These are phyloP conservation scores for Biston stratarius DNA, from an alignment of 2,888 invertebrate genomes.

Conservation along the genomic window DNA sequence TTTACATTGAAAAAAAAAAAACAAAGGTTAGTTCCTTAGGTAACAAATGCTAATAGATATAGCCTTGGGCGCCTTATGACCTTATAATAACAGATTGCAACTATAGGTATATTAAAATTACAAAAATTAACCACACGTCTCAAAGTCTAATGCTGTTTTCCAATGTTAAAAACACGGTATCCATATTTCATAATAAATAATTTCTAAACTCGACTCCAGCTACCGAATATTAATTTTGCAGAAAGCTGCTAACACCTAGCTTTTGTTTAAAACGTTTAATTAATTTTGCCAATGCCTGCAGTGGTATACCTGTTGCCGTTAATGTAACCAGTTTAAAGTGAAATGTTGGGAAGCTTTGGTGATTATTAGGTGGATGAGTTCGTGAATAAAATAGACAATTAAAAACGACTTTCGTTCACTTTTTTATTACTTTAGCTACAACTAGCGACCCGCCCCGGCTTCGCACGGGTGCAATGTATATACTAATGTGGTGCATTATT, in stretches of 20 bases:
- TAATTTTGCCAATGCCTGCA: conserved; percentile 49
- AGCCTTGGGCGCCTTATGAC: no score
- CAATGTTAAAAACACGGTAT: conserved; percentile 10
- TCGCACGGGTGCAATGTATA: no score
- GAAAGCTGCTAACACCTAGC: conserved; percentile 45
- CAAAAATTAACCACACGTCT: not conserved
- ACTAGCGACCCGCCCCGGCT: no score
- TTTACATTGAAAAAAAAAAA: no score
- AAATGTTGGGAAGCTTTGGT: conserved; percentile 10
- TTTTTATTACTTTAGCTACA: no score
- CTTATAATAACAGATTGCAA: no score
- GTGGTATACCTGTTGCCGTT: conserved; percentile 52
- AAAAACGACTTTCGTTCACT: no score
- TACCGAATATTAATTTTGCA: conserved; percentile 52
- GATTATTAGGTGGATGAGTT: conserved; percentile 5
- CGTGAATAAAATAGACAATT: not conserved
- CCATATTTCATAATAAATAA: conserved; percentile 38
- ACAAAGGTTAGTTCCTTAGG: no score
- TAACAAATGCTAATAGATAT: no score
- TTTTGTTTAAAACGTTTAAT: conserved; percentile 50
- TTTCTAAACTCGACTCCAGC: conserved; percentile 47
- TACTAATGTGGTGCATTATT: no score
- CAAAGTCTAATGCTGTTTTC: conserved; percentile 17
- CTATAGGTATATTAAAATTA: no score
- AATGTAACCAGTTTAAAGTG: conserved; percentile 13